phyloP scores from a whole-genome alignment of 1,140 invertebrate genomes.

The Caenorhabditis tropicalis region DNA sequence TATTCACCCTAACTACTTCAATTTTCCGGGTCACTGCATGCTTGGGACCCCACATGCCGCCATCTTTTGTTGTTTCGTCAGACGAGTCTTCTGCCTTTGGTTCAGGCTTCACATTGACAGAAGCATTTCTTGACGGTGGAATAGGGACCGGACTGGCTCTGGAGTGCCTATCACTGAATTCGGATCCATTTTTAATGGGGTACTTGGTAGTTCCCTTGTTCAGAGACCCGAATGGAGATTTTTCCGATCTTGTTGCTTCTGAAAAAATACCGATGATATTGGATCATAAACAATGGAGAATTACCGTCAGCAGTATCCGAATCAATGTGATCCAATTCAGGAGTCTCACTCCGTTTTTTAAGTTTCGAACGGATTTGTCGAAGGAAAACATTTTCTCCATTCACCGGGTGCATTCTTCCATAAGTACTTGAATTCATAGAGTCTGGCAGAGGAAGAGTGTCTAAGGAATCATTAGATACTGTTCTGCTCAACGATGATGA shows the following conservation, averaged over 20 bases:
- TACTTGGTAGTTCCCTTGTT: not conserved
- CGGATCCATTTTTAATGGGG: not conserved
- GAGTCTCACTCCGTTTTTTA: slow-evolving; percentile 49
- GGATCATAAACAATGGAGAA: not conserved
- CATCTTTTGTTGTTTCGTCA: slow-evolving; percentile 17
- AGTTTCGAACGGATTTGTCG: slow-evolving; percentile 40
- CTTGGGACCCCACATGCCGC: not conserved
- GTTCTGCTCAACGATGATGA: slow-evolving; percentile 33
- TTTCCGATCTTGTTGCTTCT: not conserved
- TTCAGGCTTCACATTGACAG: not conserved
- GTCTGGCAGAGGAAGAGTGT: slow-evolving; percentile 57
- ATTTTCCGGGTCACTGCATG: slow-evolving; percentile 10
- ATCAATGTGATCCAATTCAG: slow-evolving; percentile 30
- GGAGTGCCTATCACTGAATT: not conserved
- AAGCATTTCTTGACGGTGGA: not conserved
- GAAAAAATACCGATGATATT: not conserved
- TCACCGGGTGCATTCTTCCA: not conserved
- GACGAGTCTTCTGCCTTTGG: slow-evolving; percentile 7
- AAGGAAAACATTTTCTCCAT: not conserved
- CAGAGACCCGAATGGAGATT: slow-evolving; percentile 10
- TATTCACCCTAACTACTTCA: not conserved
- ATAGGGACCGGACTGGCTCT: slow-evolving; percentile 17
- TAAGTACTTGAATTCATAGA: slow-evolving; percentile 18
- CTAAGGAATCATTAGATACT: slow-evolving; percentile 63
- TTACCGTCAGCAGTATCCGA: slow-evolving; percentile 22